A percentile compares a stretch with the other conserved stretches of the same genome.
These are phyloP conservation scores for Himantopus leucocephalus DNA, from an alignment of 2,113 vertebrate genomes.

Conservation along the genomic window DNA sequence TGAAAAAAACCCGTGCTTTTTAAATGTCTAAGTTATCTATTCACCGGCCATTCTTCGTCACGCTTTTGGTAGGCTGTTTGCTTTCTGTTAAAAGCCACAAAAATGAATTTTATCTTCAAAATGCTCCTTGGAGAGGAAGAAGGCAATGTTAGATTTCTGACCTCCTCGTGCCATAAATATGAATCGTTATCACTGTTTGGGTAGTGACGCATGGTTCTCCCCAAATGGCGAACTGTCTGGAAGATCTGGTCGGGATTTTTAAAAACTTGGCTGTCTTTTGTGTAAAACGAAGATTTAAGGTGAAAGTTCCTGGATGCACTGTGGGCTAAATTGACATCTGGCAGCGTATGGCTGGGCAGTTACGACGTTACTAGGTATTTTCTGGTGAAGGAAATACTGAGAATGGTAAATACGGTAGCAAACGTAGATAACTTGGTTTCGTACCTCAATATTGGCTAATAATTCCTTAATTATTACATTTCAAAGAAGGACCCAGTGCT, in stretches of 20 bases:
- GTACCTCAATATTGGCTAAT: not conserved
- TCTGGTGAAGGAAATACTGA: not conserved
- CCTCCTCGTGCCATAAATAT: not conserved
- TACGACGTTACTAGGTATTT: not conserved
- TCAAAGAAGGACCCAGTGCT: not conserved
- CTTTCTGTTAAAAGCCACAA: not conserved
- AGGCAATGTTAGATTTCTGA: not conserved
- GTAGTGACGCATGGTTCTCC: not conserved
- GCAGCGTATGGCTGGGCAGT: not conserved
- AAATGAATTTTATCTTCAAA: not conserved
- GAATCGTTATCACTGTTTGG: not conserved
- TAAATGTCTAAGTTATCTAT: not conserved
- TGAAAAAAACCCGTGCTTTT: not conserved
- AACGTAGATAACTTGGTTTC: not conserved
- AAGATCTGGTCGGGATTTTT: not conserved
- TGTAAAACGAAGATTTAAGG: not conserved
- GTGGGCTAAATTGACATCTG: rapidly evolving
- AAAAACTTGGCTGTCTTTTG: not conserved
- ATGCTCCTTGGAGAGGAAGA: not conserved
- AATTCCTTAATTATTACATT: not conserved
- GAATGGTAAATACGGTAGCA: rapidly evolving
- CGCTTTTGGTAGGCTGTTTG: not conserved
- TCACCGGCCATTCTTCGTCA: rapidly evolving
- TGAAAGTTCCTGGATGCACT: not conserved
- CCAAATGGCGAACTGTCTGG: not conserved